Conservation (phyloP, 1,140 invertebrate genomes). For the Telenomus remus region DNA sequence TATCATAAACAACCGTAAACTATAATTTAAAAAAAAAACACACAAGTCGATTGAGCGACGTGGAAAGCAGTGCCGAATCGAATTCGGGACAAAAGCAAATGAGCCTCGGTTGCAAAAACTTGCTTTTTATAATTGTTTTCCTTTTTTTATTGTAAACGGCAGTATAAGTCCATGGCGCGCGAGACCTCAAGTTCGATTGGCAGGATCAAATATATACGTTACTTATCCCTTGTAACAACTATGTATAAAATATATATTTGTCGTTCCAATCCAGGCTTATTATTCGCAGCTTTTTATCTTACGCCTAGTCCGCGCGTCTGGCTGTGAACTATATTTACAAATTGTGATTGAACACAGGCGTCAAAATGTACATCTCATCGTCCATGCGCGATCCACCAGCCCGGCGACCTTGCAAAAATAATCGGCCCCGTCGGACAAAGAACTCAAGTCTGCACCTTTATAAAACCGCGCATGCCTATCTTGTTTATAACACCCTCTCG, state of each 20-base stretch:
- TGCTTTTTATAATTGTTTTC: not conserved
- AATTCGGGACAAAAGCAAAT: too few species aligned
- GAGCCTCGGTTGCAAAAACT: too few species aligned
- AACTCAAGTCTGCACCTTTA: too few species aligned
- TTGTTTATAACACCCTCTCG: too few species aligned
- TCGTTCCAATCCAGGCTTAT: not conserved
- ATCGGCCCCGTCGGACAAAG: not conserved
- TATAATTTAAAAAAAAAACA: too few species aligned
- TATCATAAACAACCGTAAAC: too few species aligned
- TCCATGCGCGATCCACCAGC: not conserved
- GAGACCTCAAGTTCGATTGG: not conserved
- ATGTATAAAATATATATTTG: not conserved
- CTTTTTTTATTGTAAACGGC: conserved; percentile 2
- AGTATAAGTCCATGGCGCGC: conserved; percentile 1
- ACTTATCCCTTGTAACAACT: too few species aligned
- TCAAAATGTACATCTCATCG: not conserved
- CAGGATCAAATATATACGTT: too few species aligned
- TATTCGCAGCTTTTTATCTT: too few species aligned
- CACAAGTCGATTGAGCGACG: too few species aligned
- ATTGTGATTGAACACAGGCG: not conserved
- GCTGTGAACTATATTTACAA: not conserved
- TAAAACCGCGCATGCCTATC: too few species aligned
- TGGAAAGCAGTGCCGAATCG: too few species aligned
- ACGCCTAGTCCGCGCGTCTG: not conserved
- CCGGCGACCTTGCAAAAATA: not conserved